Conservation (phyloP, 2,888 invertebrate species). For the Cephus rjabovi region DNA sequence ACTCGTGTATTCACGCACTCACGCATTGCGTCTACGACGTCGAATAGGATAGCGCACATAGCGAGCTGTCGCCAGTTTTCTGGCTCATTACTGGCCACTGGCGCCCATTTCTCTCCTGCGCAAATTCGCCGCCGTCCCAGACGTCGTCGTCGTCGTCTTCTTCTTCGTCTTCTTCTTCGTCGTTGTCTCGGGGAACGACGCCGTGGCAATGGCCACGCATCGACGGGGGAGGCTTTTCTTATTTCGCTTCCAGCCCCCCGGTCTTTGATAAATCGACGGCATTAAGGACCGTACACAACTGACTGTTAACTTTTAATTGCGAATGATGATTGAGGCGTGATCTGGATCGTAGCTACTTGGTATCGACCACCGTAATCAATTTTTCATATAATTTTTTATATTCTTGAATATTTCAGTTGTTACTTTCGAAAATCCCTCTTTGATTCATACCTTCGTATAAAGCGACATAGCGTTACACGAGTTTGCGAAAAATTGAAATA, state of each 20-base stretch:
- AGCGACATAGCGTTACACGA: background rate
- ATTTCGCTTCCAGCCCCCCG: slow-evolving; percentile 40
- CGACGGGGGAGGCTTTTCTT: slow-evolving; percentile 34
- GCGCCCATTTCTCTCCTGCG: slow-evolving; percentile 52
- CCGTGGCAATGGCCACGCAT: background rate
- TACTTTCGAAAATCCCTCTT: background rate
- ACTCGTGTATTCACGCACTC: background rate
- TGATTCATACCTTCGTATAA: background rate
- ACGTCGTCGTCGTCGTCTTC: slow-evolving; percentile 9
- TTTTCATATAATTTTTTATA: background rate
- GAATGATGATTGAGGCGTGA: background rate
- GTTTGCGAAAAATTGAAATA: background rate
- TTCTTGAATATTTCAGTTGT: background rate
- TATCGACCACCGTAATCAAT: background rate
- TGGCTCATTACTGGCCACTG: slow-evolving; percentile 63
- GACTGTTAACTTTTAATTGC: slow-evolving; percentile 42
- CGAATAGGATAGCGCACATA: slow-evolving; percentile 43
- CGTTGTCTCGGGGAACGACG: background rate
- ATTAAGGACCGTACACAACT: slow-evolving; percentile 39
- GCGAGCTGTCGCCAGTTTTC: slow-evolving; percentile 65
- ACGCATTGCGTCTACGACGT: slow-evolving; percentile 22
- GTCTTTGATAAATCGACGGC: slow-evolving; percentile 47
- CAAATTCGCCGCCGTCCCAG: slow-evolving; percentile 2
- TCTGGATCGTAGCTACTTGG: background rate
- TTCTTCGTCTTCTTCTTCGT: slow-evolving; percentile 10